Evolutionary conservation across 1,140 invertebrate species (phyloP).

Genomic region (Grapholita molesta): DNA sequence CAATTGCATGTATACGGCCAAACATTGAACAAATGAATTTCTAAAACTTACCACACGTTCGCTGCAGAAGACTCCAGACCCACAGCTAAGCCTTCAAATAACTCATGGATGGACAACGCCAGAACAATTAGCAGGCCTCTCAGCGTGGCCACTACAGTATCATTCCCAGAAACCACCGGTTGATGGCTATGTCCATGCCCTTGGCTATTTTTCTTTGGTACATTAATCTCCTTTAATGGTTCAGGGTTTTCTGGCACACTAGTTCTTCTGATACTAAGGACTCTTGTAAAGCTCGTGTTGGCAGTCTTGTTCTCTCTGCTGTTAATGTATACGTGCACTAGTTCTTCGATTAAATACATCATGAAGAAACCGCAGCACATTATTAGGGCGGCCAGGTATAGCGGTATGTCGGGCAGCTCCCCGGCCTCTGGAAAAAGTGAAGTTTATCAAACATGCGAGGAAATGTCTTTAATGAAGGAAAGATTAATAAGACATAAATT

Average conservation of each 20-base stretch:
- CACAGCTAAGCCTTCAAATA: conserved; percentile 95
- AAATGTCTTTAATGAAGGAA: too few relatives aligned
- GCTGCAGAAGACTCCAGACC: conserved; percentile 85
- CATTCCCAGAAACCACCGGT: conserved; percentile 64
- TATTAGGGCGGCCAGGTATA: conserved; percentile 85
- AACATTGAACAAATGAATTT: background rate
- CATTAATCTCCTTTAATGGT: conserved; percentile 34
- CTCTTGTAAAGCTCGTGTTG: conserved; percentile 62
- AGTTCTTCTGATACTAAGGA: conserved; percentile 54
- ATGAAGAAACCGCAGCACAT: conserved; percentile 90
- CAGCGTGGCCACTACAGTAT: conserved; percentile 82
- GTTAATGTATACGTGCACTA: conserved; percentile 85
- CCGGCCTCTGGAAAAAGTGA: conserved; percentile 51
- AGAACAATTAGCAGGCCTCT: conserved; percentile 88
- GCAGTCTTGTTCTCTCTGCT: conserved; percentile 64
- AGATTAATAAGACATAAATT: too few relatives aligned
- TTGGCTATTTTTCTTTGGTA: conserved; percentile 49
- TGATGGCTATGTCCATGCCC: conserved; percentile 72
- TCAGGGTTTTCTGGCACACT: conserved; percentile 25
- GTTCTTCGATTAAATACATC: conserved; percentile 91
- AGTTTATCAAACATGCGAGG: background rate
- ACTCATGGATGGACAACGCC: conserved; percentile 93
- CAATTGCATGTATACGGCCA: background rate
- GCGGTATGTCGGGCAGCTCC: conserved; percentile 74
- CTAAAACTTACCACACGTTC: conserved; percentile 82